Evolutionary conservation across 2,797 vertebrate species (phyloP).

Genomic region (Premnoplex brunnescens): DNA sequence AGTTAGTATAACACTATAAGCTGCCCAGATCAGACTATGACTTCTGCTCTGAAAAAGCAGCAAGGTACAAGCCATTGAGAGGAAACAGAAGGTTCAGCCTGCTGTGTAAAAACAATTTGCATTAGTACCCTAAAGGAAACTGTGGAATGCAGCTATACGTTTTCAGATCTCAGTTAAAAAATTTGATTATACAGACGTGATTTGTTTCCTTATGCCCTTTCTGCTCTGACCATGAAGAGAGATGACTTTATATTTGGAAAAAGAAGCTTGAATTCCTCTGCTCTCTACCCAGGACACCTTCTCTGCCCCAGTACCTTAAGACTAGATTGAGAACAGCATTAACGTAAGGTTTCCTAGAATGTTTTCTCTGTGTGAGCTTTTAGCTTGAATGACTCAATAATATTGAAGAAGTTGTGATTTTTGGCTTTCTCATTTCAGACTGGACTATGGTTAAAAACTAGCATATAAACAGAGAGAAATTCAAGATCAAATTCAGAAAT

Average conservation of each 20-base stretch:
- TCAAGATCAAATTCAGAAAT: background rate
- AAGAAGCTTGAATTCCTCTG: background rate
- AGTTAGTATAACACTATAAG: background rate
- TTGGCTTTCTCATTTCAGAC: background rate
- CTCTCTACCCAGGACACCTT: background rate
- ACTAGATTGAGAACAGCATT: background rate
- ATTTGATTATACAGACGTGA: background rate
- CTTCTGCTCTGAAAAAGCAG: background rate
- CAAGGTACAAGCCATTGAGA: background rate
- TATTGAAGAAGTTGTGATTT: background rate
- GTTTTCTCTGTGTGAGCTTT: background rate
- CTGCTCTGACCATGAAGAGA: background rate
- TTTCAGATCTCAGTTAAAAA: slow-evolving; percentile 15
- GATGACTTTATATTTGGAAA: background rate
- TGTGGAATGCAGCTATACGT: background rate
- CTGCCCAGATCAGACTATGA: background rate
- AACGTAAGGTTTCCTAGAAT: background rate
- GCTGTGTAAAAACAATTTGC: background rate
- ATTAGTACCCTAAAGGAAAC: slow-evolving; percentile 14
- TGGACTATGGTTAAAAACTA: background rate
- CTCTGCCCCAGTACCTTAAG: background rate
- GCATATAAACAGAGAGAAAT: background rate
- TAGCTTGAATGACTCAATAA: background rate
- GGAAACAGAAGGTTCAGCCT: background rate
- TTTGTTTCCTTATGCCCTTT: background rate